Evolutionary conservation across 23 tunicate species (phyloP).

Genomic region (Aplidium turbinatum): DNA sequence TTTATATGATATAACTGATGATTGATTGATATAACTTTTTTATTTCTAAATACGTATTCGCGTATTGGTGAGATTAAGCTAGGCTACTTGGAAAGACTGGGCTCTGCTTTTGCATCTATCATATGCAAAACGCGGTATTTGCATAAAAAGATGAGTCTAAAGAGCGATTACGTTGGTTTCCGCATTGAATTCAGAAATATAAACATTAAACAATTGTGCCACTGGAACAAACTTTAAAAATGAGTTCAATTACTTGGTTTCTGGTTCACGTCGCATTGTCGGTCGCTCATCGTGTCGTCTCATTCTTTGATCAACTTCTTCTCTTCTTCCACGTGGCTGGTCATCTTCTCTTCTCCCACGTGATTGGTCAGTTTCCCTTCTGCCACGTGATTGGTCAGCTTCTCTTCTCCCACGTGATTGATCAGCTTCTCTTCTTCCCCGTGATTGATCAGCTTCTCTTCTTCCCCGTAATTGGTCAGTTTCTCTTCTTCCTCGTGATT

Average conservation of each 20-base stretch:
- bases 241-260: constrained; percentile 3
- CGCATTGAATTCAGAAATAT: too few species aligned
- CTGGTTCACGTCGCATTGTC: neutral
- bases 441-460: neutral
- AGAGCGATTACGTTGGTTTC: too few species aligned
- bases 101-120: too few species aligned
- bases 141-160: too few species aligned
- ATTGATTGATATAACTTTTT: too few species aligned
- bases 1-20: neutral
- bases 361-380: neutral
- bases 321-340: constrained; percentile 17
- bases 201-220: too few species aligned
- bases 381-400: neutral
- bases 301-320: neutral
- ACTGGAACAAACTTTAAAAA: neutral
- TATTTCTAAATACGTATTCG: too few species aligned
- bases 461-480: neutral
- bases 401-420: neutral
- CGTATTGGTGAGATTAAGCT: too few species aligned
- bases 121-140: too few species aligned
- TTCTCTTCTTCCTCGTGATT: too few species aligned
- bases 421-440: neutral
- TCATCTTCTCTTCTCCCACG: neutral
- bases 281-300: constrained; percentile 26
- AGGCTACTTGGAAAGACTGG: too few species aligned